Percentiles rank a stretch among this genome's conserved stretches.
These are phyloP conservation scores for Xanthorhoe spadicearia DNA, from an alignment of 2,888 invertebrate species.

Conservation along the genomic window DNA sequence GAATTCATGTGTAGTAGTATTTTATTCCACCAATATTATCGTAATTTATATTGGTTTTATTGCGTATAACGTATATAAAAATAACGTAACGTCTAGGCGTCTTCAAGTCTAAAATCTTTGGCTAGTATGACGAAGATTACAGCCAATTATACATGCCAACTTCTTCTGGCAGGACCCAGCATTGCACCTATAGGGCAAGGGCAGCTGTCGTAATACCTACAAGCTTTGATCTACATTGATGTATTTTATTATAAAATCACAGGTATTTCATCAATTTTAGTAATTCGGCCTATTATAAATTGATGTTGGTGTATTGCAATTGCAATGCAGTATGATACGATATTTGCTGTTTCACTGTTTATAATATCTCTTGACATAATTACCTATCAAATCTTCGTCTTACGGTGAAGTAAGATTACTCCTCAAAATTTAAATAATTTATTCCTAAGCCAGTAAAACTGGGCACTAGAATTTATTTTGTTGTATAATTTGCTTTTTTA, in stretches of 20 bases:
- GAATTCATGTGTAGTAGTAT: not conserved
- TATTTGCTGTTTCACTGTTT: no score
- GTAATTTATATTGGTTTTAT: not conserved
- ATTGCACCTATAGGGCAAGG: slow-evolving; percentile 58
- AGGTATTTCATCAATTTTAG: not conserved
- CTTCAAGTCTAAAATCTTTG: slow-evolving; percentile 78
- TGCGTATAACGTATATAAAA: slow-evolving; percentile 12
- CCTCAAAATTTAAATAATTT: no score
- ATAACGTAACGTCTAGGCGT: slow-evolving; percentile 62
- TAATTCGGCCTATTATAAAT: not conserved
- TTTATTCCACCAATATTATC: not conserved
- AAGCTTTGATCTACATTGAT: slow-evolving; percentile 26
- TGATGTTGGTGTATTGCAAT: not conserved
- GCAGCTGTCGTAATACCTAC: slow-evolving; percentile 42
- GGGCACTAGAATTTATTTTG: no score
- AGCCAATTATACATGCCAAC: slow-evolving; percentile 72
- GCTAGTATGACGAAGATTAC: slow-evolving; percentile 55
- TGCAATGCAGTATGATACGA: no score
- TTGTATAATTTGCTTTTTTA: no score
- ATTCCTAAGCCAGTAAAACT: no score
- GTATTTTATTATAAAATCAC: slow-evolving; percentile 36
- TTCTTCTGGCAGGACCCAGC: slow-evolving; percentile 70
- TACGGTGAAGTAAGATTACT: no score
- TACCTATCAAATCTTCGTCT: no score
- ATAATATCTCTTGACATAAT: no score